Evolutionary conservation across 2,113 vertebrate species (phyloP), one percentile per base, ranked within the genome.

Genomic region (Todiramphus chloris): DNA sequence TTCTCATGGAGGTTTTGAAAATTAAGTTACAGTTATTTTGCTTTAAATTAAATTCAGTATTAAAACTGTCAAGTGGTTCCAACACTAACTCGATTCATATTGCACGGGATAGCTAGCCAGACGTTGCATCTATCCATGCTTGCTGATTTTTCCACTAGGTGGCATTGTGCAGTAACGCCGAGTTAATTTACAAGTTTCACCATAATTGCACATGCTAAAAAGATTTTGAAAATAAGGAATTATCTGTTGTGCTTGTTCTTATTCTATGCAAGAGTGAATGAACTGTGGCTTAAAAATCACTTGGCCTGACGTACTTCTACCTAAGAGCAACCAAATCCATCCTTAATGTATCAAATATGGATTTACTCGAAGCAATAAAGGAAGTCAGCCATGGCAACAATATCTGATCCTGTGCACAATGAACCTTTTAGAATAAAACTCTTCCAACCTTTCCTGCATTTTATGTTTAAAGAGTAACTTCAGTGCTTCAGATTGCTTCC

Each of bases 81-180:
- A 73, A 12, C 13, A n/a, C 7, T 76, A 18, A 9, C 59, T 72
- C 28, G 43, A 68, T 55, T 67, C 16, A 60, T 53, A 20, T 16
- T 44, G 25, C 31, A 25, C 66, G 41, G 25, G 37, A 5, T 55
- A 62, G 46, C 35, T 77, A 53, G 48, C 56, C 24, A 84, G 39
- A 69, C 56, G 25, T 59, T 59, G 50, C 23, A 44, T 51, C n/a
- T 33, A 39, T 51, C n/a, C 30, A 27, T 31, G 55, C 58, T 48
- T 72, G 50, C 87, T 75, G 89, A 87, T 83, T 95, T 96, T 94
- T 77, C 96, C 97, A 97, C 96, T 97, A 98, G 96, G 74, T 94
- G 96, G 96, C 96, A 94, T 93, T 91, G 90, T 84, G 53, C 80
- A 81, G 96, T 97, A 95, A 55, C 35, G 82, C 56, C 68, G 84